Evolutionary conservation across 2,888 invertebrate genomes (phyloP).

Genomic region (Steinernema carpocapsae): DNA sequence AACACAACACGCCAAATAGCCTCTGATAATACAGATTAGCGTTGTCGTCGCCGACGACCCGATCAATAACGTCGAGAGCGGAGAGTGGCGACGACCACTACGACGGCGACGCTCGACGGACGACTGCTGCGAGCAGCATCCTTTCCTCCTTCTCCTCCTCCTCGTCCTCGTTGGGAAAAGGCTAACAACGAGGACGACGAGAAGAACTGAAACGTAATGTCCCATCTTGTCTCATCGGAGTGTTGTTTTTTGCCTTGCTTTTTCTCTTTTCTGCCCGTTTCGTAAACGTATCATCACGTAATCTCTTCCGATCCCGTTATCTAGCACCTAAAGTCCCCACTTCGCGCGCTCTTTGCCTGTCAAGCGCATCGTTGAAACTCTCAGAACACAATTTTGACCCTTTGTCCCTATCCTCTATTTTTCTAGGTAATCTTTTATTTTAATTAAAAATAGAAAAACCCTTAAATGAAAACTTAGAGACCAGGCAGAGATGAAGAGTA

Average conservation of each 20-base stretch:
- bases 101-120: constrained; percentile 27
- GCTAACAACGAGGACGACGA: constrained; percentile 7
- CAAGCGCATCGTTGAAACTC: background rate
- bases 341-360: background rate
- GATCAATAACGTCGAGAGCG: constrained; percentile 31
- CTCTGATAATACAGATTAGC: constrained; percentile 31
- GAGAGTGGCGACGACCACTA: constrained; percentile 22
- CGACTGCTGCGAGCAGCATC: constrained; percentile 32
- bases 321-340: background rate
- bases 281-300: constrained; percentile 1
- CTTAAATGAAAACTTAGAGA: too few species aligned
- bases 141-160: constrained; percentile 31
- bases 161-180: constrained; percentile 27
- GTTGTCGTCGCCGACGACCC: constrained; percentile 25
- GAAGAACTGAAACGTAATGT: constrained; percentile 28
- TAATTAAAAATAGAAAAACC: too few species aligned
- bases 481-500: too few species aligned
- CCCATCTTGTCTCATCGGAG: constrained; percentile 12
- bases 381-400: too few species aligned
- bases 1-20: constrained; percentile 25
- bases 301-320: constrained; percentile 23
- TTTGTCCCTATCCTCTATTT: too few species aligned
- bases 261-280: background rate
- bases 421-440: too few species aligned
- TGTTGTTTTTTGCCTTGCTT: background rate